Evolutionary conservation across 2,113 vertebrate species (phyloP).

Genomic region (Sebastes schlegelii): DNA sequence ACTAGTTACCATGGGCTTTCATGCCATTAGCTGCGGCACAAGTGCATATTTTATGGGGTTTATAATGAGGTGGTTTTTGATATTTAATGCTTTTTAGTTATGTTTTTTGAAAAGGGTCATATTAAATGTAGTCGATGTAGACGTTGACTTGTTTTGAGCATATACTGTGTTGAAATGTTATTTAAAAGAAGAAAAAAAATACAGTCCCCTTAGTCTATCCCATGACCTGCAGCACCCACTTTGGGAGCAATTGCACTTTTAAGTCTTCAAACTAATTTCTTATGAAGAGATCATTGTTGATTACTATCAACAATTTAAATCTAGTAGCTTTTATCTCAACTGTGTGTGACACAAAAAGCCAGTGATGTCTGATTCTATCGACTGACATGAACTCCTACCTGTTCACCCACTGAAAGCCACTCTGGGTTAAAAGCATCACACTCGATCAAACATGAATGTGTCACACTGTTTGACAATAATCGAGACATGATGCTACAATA

Average conservation of each 20-base stretch:
- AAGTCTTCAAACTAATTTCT: background rate
- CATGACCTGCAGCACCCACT: too few species aligned
- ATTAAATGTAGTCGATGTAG: background rate
- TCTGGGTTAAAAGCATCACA: background rate
- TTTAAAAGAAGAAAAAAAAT: background rate
- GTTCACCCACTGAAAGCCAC: background rate
- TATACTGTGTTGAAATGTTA: background rate
- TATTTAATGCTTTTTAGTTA: too few species aligned
- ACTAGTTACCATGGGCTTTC: too few species aligned
- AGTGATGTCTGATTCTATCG: background rate
- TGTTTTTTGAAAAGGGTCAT: background rate
- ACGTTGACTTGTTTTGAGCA: background rate
- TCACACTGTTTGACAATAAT: background rate
- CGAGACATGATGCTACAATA: background rate
- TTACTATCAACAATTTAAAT: background rate
- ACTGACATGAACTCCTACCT: background rate
- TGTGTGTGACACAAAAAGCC: too few species aligned
- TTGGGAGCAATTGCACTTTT: background rate
- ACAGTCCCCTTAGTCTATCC: too few species aligned
- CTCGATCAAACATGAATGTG: background rate
- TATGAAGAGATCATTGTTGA: background rate
- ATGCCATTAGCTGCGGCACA: too few species aligned
- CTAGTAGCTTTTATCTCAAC: too few species aligned
- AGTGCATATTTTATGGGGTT: too few species aligned
- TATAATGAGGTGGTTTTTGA: too few species aligned